Base-by-base conservation (phyloP, 2,113 vertebrate species). In the Urocynchramus pylzowi region DNA sequence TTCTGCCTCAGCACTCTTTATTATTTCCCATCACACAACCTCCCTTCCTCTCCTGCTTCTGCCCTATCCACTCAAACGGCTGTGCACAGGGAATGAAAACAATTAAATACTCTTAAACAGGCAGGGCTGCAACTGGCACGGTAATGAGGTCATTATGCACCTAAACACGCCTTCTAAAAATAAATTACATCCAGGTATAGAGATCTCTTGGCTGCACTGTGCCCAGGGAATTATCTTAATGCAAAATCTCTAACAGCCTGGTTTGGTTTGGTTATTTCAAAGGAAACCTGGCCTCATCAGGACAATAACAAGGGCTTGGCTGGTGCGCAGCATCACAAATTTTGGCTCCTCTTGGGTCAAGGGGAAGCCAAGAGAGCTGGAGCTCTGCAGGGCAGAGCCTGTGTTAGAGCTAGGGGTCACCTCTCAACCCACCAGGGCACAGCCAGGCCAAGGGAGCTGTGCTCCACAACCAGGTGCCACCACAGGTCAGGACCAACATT, bases 101-200 rank as follows among this genome's bases (percentile, higher is more conserved):
- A 95, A 86, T 96, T 77, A 90, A 89, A 96, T 70, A 91, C 63
- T 95, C 87, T 63, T 74, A 39, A 96, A 69, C 65, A 96, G 79
- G 28, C 81, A 81, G 45, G 57, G 91, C 41, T 82, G 47, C 68
- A 90, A 87, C 10, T 67, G 82, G 71, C 93, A 80, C 3, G 2
- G 77, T 94, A 97, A 94, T 85, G 88, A 96, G 79, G 76, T 89
- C 33, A 13, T 94, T 89, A 90, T 63, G 73, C 61, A 71, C 87
- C 90, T 73, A 90, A 89, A 93, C 16, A 31, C 61, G 85, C 76
- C 74, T 82, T 93, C 94, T 97, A 95, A 93, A 91, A 97, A 91
- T 77, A 94, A 92, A 97, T 76, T 87, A 86, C 76, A 90, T 47
- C 44, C 76, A 95, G 68, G 79, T 95, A 90, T 39, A 63, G 31